Evolutionary conservation across 2,113 vertebrate species (phyloP), one percentile per base, ranked within the genome.

Genomic region (Eudyptes chrysolophus): DNA sequence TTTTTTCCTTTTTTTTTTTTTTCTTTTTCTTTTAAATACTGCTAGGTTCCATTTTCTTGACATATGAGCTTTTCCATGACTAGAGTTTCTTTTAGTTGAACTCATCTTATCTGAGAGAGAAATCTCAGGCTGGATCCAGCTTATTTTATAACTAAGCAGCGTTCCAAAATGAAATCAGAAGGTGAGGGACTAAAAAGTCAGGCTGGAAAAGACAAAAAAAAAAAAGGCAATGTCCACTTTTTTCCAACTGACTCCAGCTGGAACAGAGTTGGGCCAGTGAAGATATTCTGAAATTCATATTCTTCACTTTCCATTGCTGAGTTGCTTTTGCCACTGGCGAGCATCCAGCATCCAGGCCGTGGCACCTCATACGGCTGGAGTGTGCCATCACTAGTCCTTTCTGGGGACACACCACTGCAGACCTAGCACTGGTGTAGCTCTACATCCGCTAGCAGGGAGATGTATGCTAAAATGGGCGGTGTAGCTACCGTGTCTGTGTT

Each of bases 71-170:
- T 96, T 95, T 96, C 92, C 81, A 82, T 78, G 15, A 58, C 22
- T 44, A 3, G 24, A 74, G 52, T 82, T 88, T 91, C 89, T 85
- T 96, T 91, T 74, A 51, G 27, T 34, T 94, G 46, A 90, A 54
- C n/a, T 78, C 16, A 5, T 49, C 13, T 90, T 93, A 95, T 94
- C 94, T 88, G 54, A 74, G 49, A 65, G 17, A 64, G 32, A 84
- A 88, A 97, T 96, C 95, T 88, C 69, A 89, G 78, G 26, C 80
- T 84, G 49, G 13, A 79, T 94, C 54, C 34, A 88, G 76, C n/a
- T 96, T 78, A 71, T 86, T 94, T 88, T 95, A 54, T 85, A 95
- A 69, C n/a, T 49, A 80, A 84, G 38, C 3, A 5, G 36, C 3
- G 2, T 92, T 94, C 76, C 74, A 76, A 44, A 84, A n/a, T 66